Base-by-base conservation (phyloP, 2,888 invertebrate species). In the Tipula helvola region DNA sequence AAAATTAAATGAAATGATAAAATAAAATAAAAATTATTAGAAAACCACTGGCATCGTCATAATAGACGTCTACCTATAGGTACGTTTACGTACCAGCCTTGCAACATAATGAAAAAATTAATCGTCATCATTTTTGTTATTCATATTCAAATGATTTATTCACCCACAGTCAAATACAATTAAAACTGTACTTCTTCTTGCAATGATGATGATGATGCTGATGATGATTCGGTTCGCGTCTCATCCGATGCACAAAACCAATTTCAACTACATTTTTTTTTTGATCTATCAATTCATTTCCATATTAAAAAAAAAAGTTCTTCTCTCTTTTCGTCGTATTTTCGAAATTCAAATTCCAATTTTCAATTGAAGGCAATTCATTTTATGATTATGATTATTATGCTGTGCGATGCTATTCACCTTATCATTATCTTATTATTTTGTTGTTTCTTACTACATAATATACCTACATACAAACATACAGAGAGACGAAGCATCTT, bases 101-200 rank as follows among this genome's bases (percentile, higher is more conserved):
- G 47, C 47, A 47, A n/a, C n/a, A 57, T 57, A 57, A 39, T 39
- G 39, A 5, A 39, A 5, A 71, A 71, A 52, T 16, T 4, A n/a
- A 71, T 71, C 28, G n/a, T 28, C 71, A 71, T 28, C 28, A 71
- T 71, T 71, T 71, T 57, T 57, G 16, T 57, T 57, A 71, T 28
- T 71, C 28, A 71, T 71, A 28, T 71, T 28, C 28, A 71, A 71
- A 71, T 28, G 71, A 71, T 71, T 71, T 71, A 71, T 28, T 71
- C 71, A 71, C 71, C 71, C 71, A 71, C 71, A 71, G 71, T 71
- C 71, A 71, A 71, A 71, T 71, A 71, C 71, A 71, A 71, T 71
- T 71, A 71, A 28, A 52, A 52, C n/a, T 52, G n/a, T 52, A 52
- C n/a, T 52, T 52, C 52, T 52, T 52, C 52, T 52, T 52, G 4